A percentile compares a stretch with the other conserved stretches of the same genome.
phyloP scores from a whole-genome alignment of 53 echinoderm and acorn worm genomes.

The Zoroaster sp. region DNA sequence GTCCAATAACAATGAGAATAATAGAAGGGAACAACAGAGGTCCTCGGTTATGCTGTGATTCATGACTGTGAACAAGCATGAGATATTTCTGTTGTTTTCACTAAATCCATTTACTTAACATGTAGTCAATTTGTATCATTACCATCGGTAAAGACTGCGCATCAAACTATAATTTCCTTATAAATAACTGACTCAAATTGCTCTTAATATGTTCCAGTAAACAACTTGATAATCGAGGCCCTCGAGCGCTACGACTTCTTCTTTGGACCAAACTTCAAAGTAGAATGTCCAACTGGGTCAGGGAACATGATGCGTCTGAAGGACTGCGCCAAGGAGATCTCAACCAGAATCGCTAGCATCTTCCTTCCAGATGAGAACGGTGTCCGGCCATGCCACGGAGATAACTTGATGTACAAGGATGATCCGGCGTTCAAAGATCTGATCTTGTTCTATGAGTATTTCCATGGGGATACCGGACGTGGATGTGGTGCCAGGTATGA shows the following conservation, averaged over 20 bases:
- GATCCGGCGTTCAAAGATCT: slow-evolving; percentile 93
- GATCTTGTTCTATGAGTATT: slow-evolving; percentile 96
- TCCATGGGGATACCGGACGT: slow-evolving; percentile 88
- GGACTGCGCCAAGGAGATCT: slow-evolving; percentile 92
- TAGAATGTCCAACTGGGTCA: slow-evolving; percentile 96
- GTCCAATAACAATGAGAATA: too few relatives aligned
- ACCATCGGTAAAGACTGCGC: too few relatives aligned
- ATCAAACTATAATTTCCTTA: too few relatives aligned
- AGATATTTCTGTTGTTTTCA: too few relatives aligned
- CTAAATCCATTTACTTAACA: too few relatives aligned
- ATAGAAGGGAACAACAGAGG: too few relatives aligned
- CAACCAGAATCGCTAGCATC: slow-evolving; percentile 69
- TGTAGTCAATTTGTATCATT: too few relatives aligned
- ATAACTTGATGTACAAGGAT: slow-evolving; percentile 74
- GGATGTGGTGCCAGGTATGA: slow-evolving; percentile 97
- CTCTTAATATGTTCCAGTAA: slow-evolving; percentile 81
- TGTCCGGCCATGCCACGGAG: slow-evolving; percentile 83
- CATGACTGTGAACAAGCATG: too few relatives aligned
- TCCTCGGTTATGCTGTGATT: too few relatives aligned
- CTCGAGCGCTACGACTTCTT: slow-evolving; percentile 97
- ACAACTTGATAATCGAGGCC: slow-evolving; percentile 94
- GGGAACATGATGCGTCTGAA: slow-evolving; percentile 89
- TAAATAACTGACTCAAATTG: too few relatives aligned
- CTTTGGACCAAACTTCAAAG: slow-evolving; percentile 88
- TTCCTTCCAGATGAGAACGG: slow-evolving; percentile 91